Percentiles rank a stretch among this genome's conserved stretches.
Evolutionary conservation across 1,140 invertebrate genomes (phyloP).

Genomic region (Maconellicoccus hirsutus): DNA sequence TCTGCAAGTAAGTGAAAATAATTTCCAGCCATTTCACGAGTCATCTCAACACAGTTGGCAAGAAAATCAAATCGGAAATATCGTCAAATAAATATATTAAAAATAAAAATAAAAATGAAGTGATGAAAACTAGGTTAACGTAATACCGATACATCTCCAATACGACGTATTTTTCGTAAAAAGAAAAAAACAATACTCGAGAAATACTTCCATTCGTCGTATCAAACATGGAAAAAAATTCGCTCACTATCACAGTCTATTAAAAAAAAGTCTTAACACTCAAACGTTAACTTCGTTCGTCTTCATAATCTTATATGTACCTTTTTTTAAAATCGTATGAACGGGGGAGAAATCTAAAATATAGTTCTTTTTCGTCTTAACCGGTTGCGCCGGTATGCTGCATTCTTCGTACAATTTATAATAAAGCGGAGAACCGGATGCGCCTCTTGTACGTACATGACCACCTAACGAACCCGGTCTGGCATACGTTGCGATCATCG

Average conservation of each 20-base stretch:
- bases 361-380: constrained; percentile 25
- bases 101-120: no score
- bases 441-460: constrained; percentile 23
- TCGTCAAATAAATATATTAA: no score
- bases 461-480: constrained; percentile 23
- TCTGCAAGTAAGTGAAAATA: no score
- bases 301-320: not conserved
- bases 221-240: not conserved
- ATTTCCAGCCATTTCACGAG: no score
- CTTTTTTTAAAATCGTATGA: constrained; percentile 17
- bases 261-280: not conserved
- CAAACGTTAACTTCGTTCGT: constrained; percentile 2
- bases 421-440: constrained; percentile 27
- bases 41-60: no score
- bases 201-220: not conserved
- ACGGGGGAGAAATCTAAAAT: constrained; percentile 23
- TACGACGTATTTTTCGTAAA: no score
- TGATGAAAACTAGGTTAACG: no score
- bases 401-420: constrained; percentile 32
- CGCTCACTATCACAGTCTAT: not conserved
- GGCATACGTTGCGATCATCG: not conserved
- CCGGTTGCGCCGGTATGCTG: constrained; percentile 28
- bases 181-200: no score
- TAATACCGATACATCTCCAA: no score
- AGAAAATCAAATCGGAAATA: no score